Conservation (phyloP, 2,888 invertebrate genomes). For the Apamea epomidion region DNA sequence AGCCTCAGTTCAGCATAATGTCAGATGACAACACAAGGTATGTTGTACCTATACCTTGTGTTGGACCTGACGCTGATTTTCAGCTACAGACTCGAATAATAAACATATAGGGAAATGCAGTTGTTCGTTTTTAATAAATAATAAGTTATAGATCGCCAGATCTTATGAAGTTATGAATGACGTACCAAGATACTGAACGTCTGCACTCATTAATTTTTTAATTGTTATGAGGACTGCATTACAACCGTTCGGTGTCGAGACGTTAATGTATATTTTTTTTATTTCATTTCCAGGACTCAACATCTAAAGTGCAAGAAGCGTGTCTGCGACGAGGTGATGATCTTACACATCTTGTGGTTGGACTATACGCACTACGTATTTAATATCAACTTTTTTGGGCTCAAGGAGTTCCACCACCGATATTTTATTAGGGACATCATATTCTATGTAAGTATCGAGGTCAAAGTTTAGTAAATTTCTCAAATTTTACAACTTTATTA, state of each 20-base stretch:
- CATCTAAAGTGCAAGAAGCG: slow-evolving; percentile 95
- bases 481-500: not conserved
- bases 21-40: too few relatives aligned
- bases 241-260: not conserved
- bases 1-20: too few relatives aligned
- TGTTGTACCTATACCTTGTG: too few relatives aligned
- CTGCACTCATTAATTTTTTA: not conserved
- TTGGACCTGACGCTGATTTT: not conserved
- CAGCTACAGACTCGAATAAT: not conserved
- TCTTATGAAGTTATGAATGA: too few relatives aligned
- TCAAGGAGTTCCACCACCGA: slow-evolving; percentile 95
- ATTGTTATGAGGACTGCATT: not conserved
- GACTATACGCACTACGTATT: slow-evolving; percentile 97
- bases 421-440: slow-evolving; percentile 95
- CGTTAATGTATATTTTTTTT: not conserved
- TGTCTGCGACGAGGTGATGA: slow-evolving; percentile 96
- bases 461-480: not conserved
- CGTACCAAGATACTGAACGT: not conserved
- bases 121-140: not conserved
- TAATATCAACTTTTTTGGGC: slow-evolving; percentile 95
- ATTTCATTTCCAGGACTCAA: slow-evolving; percentile 91
- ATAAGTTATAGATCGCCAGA: not conserved
- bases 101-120: not conserved
- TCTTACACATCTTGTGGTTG: slow-evolving; percentile 96
- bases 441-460: slow-evolving; percentile 93